Percentiles rank a stretch among this genome's conserved stretches.
Conservation (phyloP, 2,113 vertebrate genomes). For the Paradoxurus hermaphroditus region DNA sequence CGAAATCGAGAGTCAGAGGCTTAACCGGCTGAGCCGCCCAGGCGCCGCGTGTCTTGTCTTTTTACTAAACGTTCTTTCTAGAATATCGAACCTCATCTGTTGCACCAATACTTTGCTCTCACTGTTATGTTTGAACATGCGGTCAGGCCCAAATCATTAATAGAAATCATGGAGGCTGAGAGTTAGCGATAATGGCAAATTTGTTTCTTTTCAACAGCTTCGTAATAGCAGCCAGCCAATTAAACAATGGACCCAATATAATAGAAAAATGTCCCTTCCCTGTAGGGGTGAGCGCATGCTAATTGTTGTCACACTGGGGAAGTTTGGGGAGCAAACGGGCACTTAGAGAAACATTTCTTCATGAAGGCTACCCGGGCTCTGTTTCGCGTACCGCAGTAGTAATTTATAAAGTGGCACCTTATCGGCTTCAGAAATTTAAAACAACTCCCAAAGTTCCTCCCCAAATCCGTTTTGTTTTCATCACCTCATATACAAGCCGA, state of each 20-base stretch:
- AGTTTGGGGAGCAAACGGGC: slow-evolving; percentile 46
- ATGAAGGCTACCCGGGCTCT: slow-evolving; percentile 20
- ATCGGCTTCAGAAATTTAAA: slow-evolving; percentile 60
- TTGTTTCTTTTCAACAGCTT: slow-evolving; percentile 33
- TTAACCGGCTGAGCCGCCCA: no score
- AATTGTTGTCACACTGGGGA: slow-evolving; percentile 48
- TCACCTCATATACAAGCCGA: slow-evolving; percentile 53
- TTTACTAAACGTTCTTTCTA: slow-evolving; percentile 32
- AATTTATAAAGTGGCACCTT: slow-evolving; percentile 30
- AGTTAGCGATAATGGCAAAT: slow-evolving; percentile 27
- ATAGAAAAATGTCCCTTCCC: slow-evolving; percentile 40
- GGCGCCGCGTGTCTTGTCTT: neutral
- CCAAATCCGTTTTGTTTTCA: slow-evolving; percentile 62
- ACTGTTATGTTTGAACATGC: neutral
- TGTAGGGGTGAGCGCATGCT: slow-evolving; percentile 23
- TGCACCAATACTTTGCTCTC: neutral
- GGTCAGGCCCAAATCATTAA: slow-evolving; percentile 1
- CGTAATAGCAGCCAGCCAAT: neutral
- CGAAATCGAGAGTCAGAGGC: no score
- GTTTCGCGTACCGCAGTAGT: slow-evolving; percentile 16
- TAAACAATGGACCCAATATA: slow-evolving; percentile 18
- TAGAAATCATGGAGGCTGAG: slow-evolving; percentile 1
- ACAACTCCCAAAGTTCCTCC: slow-evolving; percentile 56
- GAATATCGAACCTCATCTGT: neutral
- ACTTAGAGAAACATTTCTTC: slow-evolving; percentile 41